A percentile compares a stretch with the other conserved stretches of the same genome.
These are phyloP conservation scores for Corbicula japonica DNA, from an alignment of 2,888 invertebrate species.

Conservation along the genomic window DNA sequence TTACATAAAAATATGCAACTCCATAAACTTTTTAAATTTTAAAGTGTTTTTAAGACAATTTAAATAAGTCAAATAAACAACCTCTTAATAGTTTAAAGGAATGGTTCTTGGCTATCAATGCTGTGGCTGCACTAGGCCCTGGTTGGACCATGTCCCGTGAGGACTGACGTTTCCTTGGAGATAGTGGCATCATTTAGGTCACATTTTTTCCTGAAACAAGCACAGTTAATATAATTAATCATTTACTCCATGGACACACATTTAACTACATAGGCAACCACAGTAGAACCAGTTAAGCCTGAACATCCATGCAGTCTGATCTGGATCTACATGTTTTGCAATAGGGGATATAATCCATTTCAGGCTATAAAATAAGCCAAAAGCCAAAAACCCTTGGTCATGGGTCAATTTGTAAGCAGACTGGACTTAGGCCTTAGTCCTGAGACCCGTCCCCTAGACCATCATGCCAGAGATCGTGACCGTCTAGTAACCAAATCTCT, in stretches of 20 bases:
- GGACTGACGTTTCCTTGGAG: slow-evolving; percentile 60
- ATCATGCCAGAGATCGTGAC: too few relatives aligned
- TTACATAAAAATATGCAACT: not conserved
- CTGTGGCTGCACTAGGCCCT: slow-evolving; percentile 47
- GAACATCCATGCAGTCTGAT: not conserved
- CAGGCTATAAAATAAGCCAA: not conserved
- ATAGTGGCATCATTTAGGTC: slow-evolving; percentile 57
- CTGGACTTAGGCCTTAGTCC: too few relatives aligned
- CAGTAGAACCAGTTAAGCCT: too few relatives aligned
- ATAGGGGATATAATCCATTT: not conserved
- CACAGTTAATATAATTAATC: not conserved
- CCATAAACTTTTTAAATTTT: not conserved
- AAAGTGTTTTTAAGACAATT: not conserved
- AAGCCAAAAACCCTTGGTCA: too few relatives aligned
- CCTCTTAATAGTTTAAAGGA: slow-evolving; percentile 80
- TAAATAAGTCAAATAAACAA: not conserved
- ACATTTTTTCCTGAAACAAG: not conserved
- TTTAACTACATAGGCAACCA: not conserved
- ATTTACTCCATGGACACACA: not conserved
- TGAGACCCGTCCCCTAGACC: too few relatives aligned
- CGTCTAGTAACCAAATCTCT: too few relatives aligned
- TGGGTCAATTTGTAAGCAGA: too few relatives aligned
- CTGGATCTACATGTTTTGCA: not conserved
- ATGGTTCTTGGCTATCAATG: slow-evolving; percentile 78
- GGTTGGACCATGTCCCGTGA: slow-evolving; percentile 18